Percentiles rank a stretch among this genome's conserved stretches.
Evolutionary conservation across 2,797 vertebrate species (phyloP).

Genomic region (Amblyraja radiata): DNA sequence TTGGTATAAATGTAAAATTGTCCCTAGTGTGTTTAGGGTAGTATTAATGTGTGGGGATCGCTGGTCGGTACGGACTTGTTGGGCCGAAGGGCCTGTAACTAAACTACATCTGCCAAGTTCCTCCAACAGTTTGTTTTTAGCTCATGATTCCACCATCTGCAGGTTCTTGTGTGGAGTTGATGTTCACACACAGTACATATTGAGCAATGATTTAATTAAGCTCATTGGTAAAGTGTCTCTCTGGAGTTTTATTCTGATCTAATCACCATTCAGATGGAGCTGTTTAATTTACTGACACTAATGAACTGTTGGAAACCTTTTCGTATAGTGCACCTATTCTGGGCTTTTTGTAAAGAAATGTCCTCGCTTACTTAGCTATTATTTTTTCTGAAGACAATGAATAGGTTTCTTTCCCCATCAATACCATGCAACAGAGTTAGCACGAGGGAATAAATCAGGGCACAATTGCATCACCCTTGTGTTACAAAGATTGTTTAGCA

Average conservation of each 20-base stretch:
- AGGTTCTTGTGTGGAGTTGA: not conserved
- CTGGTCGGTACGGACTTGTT: too few species aligned
- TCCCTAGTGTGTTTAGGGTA: too few species aligned
- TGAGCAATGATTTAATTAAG: not conserved
- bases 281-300: not conserved
- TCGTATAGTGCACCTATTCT: not conserved
- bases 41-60: too few species aligned
- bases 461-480: not conserved
- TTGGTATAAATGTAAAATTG: too few species aligned
- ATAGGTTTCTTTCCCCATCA: not conserved
- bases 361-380: not conserved
- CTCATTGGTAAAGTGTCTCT: not conserved
- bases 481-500: not conserved
- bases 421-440: not conserved
- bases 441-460: not conserved
- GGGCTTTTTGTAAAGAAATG: not conserved
- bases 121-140: too few species aligned
- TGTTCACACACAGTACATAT: not conserved
- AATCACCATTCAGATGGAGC: not conserved
- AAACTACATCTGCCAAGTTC: too few species aligned
- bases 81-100: too few species aligned
- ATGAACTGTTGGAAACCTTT: not conserved
- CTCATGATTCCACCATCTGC: too few species aligned
- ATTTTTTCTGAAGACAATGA: not conserved
- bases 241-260: not conserved